phyloP scores from a whole-genome alignment of 2,113 vertebrate genomes.

The Excalfactoria chinensis region DNA sequence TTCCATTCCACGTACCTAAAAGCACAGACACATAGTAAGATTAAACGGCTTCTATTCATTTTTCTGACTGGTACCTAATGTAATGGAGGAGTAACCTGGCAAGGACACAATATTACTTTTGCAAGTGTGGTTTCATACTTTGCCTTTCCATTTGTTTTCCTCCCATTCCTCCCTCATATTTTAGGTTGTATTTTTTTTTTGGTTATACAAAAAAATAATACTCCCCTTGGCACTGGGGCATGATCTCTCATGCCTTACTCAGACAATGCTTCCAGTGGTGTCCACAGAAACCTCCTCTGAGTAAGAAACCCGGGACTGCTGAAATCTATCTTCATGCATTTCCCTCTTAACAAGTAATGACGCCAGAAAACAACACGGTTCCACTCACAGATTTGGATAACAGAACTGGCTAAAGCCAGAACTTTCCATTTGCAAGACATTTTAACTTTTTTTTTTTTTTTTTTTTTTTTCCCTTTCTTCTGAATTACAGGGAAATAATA shows the following conservation, averaged over 20 bases:
- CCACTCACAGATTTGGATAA: not conserved
- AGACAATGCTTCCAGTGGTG: slow-evolving; percentile 26
- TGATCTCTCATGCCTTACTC: not conserved
- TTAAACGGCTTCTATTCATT: not conserved
- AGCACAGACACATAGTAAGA: slow-evolving; percentile 63
- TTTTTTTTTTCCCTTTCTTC: not conserved
- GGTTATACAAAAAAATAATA: not conserved
- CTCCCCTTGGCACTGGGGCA: not conserved
- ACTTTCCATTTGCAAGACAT: not conserved
- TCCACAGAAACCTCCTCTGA: slow-evolving; percentile 21
- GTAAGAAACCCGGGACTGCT: not conserved
- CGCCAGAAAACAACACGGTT: not conserved
- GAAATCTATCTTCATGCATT: not conserved
- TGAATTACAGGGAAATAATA: not conserved
- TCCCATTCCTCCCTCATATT: not conserved
- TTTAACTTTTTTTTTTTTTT: not conserved
- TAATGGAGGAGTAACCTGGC: not conserved
- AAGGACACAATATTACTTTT: not conserved
- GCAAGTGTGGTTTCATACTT: not conserved
- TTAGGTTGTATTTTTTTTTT: not conserved
- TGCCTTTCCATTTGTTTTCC: not conserved
- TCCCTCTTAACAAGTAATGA: not conserved
- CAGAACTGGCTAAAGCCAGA: not conserved
- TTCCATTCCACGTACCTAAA: slow-evolving; percentile 96
- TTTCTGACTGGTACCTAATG: not conserved